Conservation (phyloP, 2,797 vertebrate species). For the Lophotriccus pileatus region DNA sequence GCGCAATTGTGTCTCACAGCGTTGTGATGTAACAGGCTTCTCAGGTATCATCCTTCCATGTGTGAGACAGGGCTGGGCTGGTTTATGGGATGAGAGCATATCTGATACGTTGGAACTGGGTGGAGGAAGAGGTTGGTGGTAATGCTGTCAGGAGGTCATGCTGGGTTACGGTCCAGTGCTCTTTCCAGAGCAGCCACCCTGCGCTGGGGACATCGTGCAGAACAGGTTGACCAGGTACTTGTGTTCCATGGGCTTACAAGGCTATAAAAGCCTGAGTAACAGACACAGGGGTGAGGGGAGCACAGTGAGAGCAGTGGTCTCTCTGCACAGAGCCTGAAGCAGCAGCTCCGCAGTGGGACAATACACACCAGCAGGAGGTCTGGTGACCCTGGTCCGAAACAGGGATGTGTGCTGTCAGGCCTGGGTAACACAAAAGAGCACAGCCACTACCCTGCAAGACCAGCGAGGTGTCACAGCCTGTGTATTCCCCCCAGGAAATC, state of each 20-base stretch:
- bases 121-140: not conserved
- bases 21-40: conserved; percentile 36
- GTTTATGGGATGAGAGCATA: not conserved
- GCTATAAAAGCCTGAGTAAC: not conserved
- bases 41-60: not conserved
- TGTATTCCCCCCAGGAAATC: fast-evolving
- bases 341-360: not conserved
- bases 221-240: not conserved
- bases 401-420: not conserved
- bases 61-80: not conserved
- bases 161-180: not conserved
- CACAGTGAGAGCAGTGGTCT: not conserved
- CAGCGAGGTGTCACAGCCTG: not conserved
- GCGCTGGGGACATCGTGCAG: not conserved
- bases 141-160: not conserved
- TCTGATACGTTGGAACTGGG: conserved; percentile 14
- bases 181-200: not conserved
- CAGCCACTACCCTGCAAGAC: not conserved
- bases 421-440: not conserved
- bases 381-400: no score
- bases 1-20: conserved; percentile 4
- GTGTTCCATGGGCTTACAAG: not conserved
- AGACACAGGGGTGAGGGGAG: not conserved
- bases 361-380: not conserved
- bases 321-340: not conserved